Evolutionary conservation across 2,888 invertebrate genomes (phyloP).

Genomic region (Stegophylla sp.): DNA sequence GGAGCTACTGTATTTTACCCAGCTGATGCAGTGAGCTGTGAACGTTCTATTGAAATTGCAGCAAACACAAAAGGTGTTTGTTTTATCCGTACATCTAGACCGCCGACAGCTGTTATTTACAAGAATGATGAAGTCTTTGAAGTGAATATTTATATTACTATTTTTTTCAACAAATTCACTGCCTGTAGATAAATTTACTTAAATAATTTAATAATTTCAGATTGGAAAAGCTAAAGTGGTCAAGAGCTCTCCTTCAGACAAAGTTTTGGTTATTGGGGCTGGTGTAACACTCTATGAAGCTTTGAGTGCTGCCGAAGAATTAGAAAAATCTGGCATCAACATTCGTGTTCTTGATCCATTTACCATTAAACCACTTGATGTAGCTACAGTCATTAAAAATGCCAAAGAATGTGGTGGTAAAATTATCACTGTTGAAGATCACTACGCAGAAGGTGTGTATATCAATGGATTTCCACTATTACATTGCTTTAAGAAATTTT

Average conservation of each 20-base stretch:
- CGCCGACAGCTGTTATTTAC: constrained; percentile 87
- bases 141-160: constrained; percentile 65
- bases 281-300: constrained; percentile 94
- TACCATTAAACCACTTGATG: constrained; percentile 94
- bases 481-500: not conserved
- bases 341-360: constrained; percentile 92
- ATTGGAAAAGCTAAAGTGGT: constrained; percentile 83
- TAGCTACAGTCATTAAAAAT: constrained; percentile 75
- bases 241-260: constrained; percentile 77
- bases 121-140: constrained; percentile 81
- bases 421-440: constrained; percentile 94
- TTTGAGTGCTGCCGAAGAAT: constrained; percentile 78
- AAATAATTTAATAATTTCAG: constrained; percentile 63
- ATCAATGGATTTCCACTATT: not conserved
- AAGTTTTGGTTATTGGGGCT: constrained; percentile 86
- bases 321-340: constrained; percentile 75
- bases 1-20: constrained; percentile 74
- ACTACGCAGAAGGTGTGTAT: constrained; percentile 82
- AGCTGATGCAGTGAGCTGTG: constrained; percentile 91
- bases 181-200: too few species aligned
- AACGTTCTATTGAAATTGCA: constrained; percentile 93
- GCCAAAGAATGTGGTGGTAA: constrained; percentile 81
- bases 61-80: constrained; percentile 94
- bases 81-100: constrained; percentile 94
- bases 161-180: not conserved